Conservation (phyloP, 2,113 vertebrate genomes). For the Zosterops lateralis region DNA sequence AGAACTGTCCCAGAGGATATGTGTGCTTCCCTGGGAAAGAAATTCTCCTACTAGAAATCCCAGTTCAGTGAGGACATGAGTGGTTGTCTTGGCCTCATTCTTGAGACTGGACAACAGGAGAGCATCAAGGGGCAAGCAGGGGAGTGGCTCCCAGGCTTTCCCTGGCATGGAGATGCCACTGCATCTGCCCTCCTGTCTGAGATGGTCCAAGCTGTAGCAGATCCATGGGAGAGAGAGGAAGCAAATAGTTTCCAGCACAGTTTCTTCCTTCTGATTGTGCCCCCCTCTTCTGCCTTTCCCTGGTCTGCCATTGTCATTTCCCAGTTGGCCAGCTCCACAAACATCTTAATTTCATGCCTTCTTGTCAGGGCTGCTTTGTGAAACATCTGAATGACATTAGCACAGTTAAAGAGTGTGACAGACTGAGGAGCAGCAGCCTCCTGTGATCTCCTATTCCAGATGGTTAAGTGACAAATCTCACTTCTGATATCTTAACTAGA, state of each 20-base stretch:
- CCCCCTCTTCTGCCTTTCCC: not conserved
- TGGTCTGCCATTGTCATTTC: slow-evolving; percentile 15
- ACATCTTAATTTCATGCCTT: slow-evolving; percentile 70
- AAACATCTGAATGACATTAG: slow-evolving; percentile 70
- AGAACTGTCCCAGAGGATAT: not conserved
- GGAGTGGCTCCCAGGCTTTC: not conserved
- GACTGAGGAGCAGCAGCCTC: slow-evolving; percentile 62
- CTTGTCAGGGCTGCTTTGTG: slow-evolving; percentile 61
- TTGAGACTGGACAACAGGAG: not conserved
- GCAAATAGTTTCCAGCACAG: not conserved
- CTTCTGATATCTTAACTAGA: slow-evolving; percentile 63
- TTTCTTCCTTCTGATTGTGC: not conserved
- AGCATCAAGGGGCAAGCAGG: not conserved
- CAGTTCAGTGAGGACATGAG: not conserved
- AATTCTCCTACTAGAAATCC: not conserved
- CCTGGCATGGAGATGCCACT: not conserved
- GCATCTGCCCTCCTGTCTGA: not conserved
- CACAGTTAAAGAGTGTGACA: slow-evolving; percentile 61
- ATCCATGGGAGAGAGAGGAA: not conserved
- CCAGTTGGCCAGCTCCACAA: slow-evolving; percentile 29
- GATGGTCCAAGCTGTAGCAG: not conserved
- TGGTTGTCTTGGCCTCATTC: not conserved
- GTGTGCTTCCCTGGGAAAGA: not conserved
- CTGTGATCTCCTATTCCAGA: slow-evolving; percentile 58
- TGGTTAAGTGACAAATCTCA: slow-evolving; percentile 67